phyloP scores from a whole-genome alignment of 2,797 vertebrate genomes.

The Siniperca undulata region DNA sequence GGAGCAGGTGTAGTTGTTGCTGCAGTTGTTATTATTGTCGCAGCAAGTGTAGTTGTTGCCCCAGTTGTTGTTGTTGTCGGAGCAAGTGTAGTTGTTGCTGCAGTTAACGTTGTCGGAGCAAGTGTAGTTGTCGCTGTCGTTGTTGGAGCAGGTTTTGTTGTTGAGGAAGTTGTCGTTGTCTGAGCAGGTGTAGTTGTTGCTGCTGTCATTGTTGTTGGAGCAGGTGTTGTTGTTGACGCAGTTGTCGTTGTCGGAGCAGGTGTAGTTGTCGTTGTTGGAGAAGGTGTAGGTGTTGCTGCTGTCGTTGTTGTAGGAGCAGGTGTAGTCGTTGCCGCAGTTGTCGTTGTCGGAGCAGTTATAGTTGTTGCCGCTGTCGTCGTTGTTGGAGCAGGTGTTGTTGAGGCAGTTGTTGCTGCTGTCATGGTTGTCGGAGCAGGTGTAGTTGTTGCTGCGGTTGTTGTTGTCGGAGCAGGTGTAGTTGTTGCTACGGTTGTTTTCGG shows the following conservation, averaged over 20 bases:
- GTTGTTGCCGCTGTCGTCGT: background rate
- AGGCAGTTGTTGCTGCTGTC: no score
- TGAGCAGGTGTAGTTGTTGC: background rate
- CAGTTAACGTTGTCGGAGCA: background rate
- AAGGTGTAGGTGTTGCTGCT: background rate
- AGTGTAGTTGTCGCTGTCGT: background rate
- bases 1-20: no score
- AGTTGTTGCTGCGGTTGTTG: no score
- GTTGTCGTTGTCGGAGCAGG: background rate
- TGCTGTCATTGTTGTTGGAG: background rate
- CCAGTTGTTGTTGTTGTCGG: background rate
- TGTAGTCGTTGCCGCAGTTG: background rate
- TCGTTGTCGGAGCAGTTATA: background rate
- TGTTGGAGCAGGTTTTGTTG: background rate
- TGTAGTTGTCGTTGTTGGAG: background rate
- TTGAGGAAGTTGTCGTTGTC: background rate
- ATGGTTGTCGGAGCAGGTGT: no score
- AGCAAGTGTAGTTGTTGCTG: background rate
- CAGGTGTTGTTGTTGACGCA: accelerated
- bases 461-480: no score
- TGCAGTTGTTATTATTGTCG: background rate
- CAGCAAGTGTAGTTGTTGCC: background rate
- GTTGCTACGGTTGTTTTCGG: no score
- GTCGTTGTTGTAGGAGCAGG: no score
- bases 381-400: no score